Evolutionary conservation across 2,888 invertebrate genomes (phyloP).

Genomic region (Mechanitis mazaeus): DNA sequence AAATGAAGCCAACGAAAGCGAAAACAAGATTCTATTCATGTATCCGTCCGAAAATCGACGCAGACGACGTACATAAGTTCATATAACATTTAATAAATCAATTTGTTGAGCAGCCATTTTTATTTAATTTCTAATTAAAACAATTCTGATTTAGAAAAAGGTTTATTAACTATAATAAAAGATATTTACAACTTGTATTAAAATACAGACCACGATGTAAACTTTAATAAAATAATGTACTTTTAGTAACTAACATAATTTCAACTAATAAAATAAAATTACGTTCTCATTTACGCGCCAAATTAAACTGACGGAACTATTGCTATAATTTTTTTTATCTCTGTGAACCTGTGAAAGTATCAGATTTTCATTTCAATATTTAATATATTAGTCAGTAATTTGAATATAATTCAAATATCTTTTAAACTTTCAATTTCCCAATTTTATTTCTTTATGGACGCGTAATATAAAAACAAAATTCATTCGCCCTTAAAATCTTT

Average conservation of each 20-base stretch:
- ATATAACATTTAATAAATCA: too few relatives aligned
- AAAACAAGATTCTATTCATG: conserved; percentile 40
- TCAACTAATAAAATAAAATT: conserved; percentile 16
- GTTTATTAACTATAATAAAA: conserved; percentile 45
- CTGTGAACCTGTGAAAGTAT: too few relatives aligned
- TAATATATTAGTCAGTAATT: too few relatives aligned
- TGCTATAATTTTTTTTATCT: too few relatives aligned
- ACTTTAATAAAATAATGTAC: conserved; percentile 54
- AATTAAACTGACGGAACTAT: too few relatives aligned
- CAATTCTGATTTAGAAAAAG: conserved; percentile 27
- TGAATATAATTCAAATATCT: too few relatives aligned
- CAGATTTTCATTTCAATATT: too few relatives aligned
- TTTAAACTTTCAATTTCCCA: too few relatives aligned
- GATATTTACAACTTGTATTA: conserved; percentile 60
- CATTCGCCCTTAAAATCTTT: too few relatives aligned
- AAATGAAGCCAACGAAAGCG: conserved; percentile 42
- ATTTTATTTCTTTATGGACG: too few relatives aligned
- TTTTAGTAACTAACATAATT: conserved; percentile 38
- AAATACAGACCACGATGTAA: conserved; percentile 43
- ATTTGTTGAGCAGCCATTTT: too few relatives aligned
- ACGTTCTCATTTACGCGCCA: neutral
- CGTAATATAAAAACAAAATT: too few relatives aligned
- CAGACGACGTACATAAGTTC: conserved; percentile 5
- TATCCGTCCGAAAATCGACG: conserved; percentile 48
- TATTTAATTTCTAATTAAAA: conserved; percentile 1